These are phyloP conservation scores for Hyphantria cunea DNA, from an alignment of 1,140 invertebrate genomes.

Conservation along the genomic window DNA sequence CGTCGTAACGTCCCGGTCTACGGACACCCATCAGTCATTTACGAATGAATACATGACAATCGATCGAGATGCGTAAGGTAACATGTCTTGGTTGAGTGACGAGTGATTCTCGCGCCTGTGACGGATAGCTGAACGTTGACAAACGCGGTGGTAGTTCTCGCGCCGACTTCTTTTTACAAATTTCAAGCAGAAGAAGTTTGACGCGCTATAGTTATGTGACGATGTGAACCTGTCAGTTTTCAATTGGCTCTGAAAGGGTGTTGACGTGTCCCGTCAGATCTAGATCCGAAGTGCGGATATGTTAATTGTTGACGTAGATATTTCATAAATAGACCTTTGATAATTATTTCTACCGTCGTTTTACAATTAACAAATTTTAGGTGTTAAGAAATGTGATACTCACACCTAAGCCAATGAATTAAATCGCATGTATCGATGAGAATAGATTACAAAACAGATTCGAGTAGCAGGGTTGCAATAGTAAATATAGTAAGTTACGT, in stretches of 20 bases:
- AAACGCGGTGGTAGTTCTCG: slow-evolving; percentile 29
- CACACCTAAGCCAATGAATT: neutral
- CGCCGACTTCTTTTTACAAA: slow-evolving; percentile 50
- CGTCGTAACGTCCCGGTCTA: slow-evolving; percentile 56
- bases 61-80: slow-evolving; percentile 60
- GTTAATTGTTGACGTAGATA: slow-evolving; percentile 70
- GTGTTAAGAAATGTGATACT: slow-evolving; percentile 17
- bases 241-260: slow-evolving; percentile 67
- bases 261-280: slow-evolving; percentile 67
- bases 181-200: slow-evolving; percentile 56
- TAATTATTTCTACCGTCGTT: slow-evolving; percentile 15
- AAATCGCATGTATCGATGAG: slow-evolving; percentile 24
- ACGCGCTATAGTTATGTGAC: slow-evolving; percentile 62
- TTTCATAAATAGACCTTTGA: slow-evolving; percentile 29
- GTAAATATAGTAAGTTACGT: slow-evolving; percentile 22
- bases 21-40: slow-evolving; percentile 68
- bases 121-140: slow-evolving; percentile 61
- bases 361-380: neutral
- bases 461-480: slow-evolving; percentile 20
- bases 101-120: slow-evolving; percentile 60
- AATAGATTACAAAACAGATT: slow-evolving; percentile 29
- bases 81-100: slow-evolving; percentile 50
- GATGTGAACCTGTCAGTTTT: slow-evolving; percentile 65
- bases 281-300: slow-evolving; percentile 67
- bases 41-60: slow-evolving; percentile 64